Conservation (phyloP, 2,113 vertebrate genomes). For the Microcebus lehilahytsara region DNA sequence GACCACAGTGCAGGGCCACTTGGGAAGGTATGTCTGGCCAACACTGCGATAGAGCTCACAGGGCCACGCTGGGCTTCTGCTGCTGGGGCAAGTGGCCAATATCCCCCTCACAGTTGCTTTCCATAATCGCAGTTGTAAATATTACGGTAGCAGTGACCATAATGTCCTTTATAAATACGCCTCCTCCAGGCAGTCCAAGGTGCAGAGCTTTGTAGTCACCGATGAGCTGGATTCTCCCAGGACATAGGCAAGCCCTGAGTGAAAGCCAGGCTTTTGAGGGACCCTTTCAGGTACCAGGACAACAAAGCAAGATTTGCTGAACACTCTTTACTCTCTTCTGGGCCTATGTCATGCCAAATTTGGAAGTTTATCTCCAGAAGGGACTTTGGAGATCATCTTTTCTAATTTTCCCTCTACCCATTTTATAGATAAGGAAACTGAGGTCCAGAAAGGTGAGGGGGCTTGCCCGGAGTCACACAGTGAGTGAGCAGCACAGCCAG, state of each 20-base stretch:
- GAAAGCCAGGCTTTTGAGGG: background rate
- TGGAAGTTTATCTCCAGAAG: background rate
- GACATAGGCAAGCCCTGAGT: background rate
- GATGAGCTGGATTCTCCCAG: background rate
- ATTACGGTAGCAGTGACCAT: background rate
- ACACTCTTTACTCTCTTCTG: background rate
- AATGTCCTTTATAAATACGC: background rate
- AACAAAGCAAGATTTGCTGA: background rate
- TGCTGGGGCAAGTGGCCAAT: background rate
- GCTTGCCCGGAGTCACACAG: background rate
- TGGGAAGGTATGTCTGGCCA: background rate
- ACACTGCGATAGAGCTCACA: rapidly evolving
- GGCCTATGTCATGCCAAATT: background rate
- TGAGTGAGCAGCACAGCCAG: background rate
- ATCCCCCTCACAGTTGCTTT: background rate
- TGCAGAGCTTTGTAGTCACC: background rate
- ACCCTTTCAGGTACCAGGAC: background rate
- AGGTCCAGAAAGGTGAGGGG: background rate
- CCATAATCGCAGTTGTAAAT: background rate
- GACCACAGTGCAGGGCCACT: background rate
- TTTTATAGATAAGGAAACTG: background rate
- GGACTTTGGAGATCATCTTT: background rate
- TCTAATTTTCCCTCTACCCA: background rate
- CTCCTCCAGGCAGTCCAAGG: background rate
- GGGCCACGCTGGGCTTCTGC: background rate